Percentiles rank a stretch among this genome's conserved stretches.
These are phyloP conservation scores for Casuarius casuarius DNA, from an alignment of 2,113 vertebrate genomes.

Conservation along the genomic window DNA sequence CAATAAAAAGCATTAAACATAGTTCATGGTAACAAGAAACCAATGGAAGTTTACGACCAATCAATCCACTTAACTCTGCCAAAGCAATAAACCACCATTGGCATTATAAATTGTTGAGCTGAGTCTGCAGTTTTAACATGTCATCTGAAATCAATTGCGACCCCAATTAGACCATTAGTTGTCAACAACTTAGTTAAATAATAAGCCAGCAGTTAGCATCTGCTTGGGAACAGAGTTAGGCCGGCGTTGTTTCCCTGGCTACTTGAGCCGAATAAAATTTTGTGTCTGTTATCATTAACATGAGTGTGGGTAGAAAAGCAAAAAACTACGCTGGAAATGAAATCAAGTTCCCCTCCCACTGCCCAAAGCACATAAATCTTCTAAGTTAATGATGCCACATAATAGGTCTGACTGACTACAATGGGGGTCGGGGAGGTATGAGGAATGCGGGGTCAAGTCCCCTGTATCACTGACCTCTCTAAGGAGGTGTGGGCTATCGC, in stretches of 20 bases:
- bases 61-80: slow-evolving; percentile 46
- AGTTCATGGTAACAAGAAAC: slow-evolving; percentile 25
- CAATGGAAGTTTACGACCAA: slow-evolving; percentile 22
- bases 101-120: slow-evolving; percentile 6
- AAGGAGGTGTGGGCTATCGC: background rate
- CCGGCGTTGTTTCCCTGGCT: slow-evolving; percentile 42
- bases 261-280: background rate
- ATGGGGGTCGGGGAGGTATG: background rate
- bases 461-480: background rate
- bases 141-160: slow-evolving; percentile 43
- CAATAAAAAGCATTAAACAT: background rate
- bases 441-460: slow-evolving; percentile 60
- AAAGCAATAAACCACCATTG: background rate
- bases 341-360: slow-evolving; percentile 53
- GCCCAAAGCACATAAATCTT: slow-evolving; percentile 52
- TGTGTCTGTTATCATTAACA: background rate
- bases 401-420: slow-evolving; percentile 32
- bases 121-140: slow-evolving; percentile 40
- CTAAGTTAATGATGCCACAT: slow-evolving; percentile 27
- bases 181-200: slow-evolving; percentile 33
- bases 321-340: slow-evolving; percentile 26
- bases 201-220: slow-evolving; percentile 26
- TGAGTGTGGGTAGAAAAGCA: slow-evolving; percentile 18
- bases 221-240: background rate
- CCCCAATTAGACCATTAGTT: background rate